Evolutionary conservation across 2,113 vertebrate species (phyloP).

Genomic region (Tinamus guttatus): DNA sequence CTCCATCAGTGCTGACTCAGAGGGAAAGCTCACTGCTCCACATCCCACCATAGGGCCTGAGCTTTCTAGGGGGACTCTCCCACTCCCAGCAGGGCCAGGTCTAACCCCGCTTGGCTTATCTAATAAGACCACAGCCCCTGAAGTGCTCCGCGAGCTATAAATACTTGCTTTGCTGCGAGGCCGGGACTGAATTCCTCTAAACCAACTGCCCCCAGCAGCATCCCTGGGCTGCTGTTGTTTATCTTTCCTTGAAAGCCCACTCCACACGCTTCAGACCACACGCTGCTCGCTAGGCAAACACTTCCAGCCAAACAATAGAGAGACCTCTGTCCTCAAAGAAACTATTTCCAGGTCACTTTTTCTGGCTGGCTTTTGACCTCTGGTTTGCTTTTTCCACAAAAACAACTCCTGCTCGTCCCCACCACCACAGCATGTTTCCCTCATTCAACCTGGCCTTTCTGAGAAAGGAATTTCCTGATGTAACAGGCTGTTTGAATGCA

Average conservation of each 20-base stretch:
- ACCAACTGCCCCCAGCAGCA: constrained; percentile 42
- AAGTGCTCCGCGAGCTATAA: constrained; percentile 31
- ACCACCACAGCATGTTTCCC: not conserved
- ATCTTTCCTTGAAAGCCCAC: constrained; percentile 80
- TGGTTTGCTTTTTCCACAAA: constrained; percentile 77
- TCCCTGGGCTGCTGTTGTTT: not conserved
- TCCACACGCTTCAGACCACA: constrained; percentile 62
- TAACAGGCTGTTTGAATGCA: constrained; percentile 51
- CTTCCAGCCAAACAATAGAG: constrained; percentile 69
- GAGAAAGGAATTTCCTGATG: constrained; percentile 81
- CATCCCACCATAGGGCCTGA: constrained; percentile 22
- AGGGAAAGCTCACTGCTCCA: constrained; percentile 11
- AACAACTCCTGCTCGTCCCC: constrained; percentile 69
- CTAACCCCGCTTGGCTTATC: constrained; percentile 59
- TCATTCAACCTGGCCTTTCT: constrained; percentile 58
- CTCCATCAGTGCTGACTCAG: constrained; percentile 55
- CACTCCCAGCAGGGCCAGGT: not conserved
- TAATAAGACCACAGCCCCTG: not conserved
- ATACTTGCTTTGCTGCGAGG: not conserved
- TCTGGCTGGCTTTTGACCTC: constrained; percentile 68
- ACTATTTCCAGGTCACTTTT: constrained; percentile 73
- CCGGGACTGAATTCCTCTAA: constrained; percentile 38
- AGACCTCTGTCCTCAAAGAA: constrained; percentile 73
- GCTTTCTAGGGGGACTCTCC: constrained; percentile 19
- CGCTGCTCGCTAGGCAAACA: constrained; percentile 43